Evolutionary conservation across 92 coral and sea anemone species (phyloP), one percentile per base, ranked within the genome.

Genomic region (Zoanthus sociatus): DNA sequence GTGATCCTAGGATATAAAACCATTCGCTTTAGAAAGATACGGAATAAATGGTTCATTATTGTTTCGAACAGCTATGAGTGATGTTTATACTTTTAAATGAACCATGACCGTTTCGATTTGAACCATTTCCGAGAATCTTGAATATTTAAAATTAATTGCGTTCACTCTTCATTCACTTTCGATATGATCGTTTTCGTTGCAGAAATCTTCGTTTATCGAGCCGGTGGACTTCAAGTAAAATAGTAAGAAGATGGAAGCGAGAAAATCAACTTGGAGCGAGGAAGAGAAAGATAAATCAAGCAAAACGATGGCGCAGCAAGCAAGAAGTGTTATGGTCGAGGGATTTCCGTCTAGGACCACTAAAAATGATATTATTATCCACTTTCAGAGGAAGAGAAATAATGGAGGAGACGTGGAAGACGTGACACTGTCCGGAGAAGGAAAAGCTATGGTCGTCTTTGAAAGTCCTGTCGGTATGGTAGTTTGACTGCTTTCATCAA

Each of bases 81-180:
- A 30, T 69, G 74, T 69, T 69, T 69, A 26, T 26, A 26, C 74
- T 26, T 30, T 69, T 17, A 30, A 31, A 32, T 69, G 74, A 31
- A 30, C 74, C 74, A 14, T 33, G 74, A 69, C 45, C 0, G 31
- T 33, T 69, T 67, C 21, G 1, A 50, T 17, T 37, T 54, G 42
- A 37, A 37, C 30, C 0, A 2, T 12, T 81, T 81, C 85, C 73
- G 12, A 53, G 85, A 81, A 81, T 44, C 44, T 16, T 81, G 85
- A 66, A 81, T 81, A 81, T 46, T 63, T 79, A 66, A n/a, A n/a
- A 81, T 45, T 30, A 46, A 21, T 42, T 14, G 74, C 47, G 66
- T 81, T 74, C 76, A 63, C 48, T 63, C n/a, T 63, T 32, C 83
- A 33, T 81, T 81, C 85, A 63, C 74, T 81, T 81, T 81, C 63